Evolutionary conservation across 2,888 invertebrate species (phyloP), one percentile per base, ranked within the genome.

Genomic region (Caenorhabditis auriculariae): DNA sequence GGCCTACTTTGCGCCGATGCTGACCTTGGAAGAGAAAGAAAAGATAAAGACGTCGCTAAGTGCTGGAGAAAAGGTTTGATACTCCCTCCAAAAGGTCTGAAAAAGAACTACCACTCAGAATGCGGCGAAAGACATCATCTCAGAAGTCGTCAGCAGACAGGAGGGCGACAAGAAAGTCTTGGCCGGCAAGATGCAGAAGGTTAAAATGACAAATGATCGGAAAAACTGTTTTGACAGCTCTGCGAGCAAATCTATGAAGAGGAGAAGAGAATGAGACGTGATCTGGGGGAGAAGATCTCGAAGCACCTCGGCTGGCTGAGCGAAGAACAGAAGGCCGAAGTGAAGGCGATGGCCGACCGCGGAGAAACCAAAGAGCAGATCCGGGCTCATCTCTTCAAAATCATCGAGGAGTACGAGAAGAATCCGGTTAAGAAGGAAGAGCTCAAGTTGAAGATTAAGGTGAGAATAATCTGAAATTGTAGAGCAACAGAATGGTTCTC

Each of bases 311-410:
- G 35, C 38, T 73, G 73, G 73, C 60, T 73, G 26, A 62, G 29
- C 19, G 53, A 43, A 4, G 64, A 49, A 21, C 72, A 72, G 55
- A 64, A 62, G 54, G 58, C 60, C 29, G 53, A 32, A 7, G 28
- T 51, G 42, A 26, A 48, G 32, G 48, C 59, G 15, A 64, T 66
- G 72, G 39, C 43, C 15, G 57, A 52, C 28, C 57, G 45, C 4
- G 70, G 70, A 54, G 66, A 63, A 43, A 54, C 65, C 17, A 54
- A 62, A 15, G 62, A 64, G 9, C 75, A 77, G 21, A 66, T 74
- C 54, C 65, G 60, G 49, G 60, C 60, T 39, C 65, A 74, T 19
- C 55, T 77, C 19, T 47, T 74, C 38, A 61, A 62, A 19, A 67
- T 59, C 53, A 62, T 72, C 39, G 57, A 66, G 3, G 60, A 39